Evolutionary conservation across 2,113 vertebrate genomes (phyloP), one percentile per base, ranked within the genome.

Genomic region (Stictonetta naevosa): DNA sequence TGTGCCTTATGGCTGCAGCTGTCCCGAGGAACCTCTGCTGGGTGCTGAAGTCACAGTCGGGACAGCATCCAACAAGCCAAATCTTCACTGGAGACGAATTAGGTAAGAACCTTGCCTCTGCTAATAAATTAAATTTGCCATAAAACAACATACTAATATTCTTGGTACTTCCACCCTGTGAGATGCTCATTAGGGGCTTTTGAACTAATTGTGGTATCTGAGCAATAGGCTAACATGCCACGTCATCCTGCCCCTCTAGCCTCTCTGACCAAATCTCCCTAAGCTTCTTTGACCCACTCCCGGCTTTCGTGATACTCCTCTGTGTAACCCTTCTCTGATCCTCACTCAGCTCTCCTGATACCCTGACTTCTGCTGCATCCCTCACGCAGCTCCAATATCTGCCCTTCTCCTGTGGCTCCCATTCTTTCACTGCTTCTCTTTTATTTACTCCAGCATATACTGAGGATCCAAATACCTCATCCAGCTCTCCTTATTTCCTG

Each of bases 281-380:
- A 92, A 94, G 90, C 90, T 91, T 48, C 79, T 74, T 53, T 82
- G 88, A 72, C 93, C 86, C 71, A 59, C 25, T 93, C 92, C 53
- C 69, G 77, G 81, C 88, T 95, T 90, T 94, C 31, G 50, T 66
- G 53, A 66, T 55, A 74, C 71, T 60, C 90, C 72, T 87, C 69
- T 7, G n/a, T 50, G 67, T 87, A 94, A 96, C 93, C 73, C 83
- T 80, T 55, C 74, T 46, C 74, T 91, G 86, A 96, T 89, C 80
- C 66, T 29, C 83, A 42, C 71, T 87, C 88, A 96, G 86, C 56
- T 85, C 74, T 89, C 63, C 71, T 76, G 74, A 95, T 88, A 95
- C 50, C 38, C 62, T 85, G 86, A 85, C 58, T 93, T 53, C 36
- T 88, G 38, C 58, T 86, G n/a, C 67, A 80, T 69, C 44, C 55